phyloP scores from a whole-genome alignment of 2,113 vertebrate genomes.

The Neomonachus schauinslandi region DNA sequence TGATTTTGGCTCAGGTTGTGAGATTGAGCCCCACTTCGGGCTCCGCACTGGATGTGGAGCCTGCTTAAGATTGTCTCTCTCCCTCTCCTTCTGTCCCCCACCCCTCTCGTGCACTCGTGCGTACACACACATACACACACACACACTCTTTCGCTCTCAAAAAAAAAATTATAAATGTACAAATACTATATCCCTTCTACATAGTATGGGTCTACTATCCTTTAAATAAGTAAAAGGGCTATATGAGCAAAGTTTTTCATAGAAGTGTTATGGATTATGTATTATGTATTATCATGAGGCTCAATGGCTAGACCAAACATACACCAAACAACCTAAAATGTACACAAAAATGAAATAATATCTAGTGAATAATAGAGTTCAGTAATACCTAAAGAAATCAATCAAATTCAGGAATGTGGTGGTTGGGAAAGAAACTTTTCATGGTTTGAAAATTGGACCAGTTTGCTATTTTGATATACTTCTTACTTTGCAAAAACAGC shows the following conservation, averaged over 20 bases:
- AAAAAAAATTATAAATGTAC: background rate
- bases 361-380: background rate
- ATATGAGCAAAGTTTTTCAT: background rate
- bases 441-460: background rate
- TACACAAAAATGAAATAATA: background rate
- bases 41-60: too few relatives aligned
- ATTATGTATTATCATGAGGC: background rate
- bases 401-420: background rate
- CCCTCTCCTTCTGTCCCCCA: background rate
- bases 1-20: background rate
- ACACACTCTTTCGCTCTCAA: background rate
- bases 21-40: background rate
- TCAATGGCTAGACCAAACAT: background rate
- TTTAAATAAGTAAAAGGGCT: conserved; percentile 7
- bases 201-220: background rate
- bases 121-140: background rate
- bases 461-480: conserved; percentile 8
- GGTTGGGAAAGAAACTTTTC: background rate
- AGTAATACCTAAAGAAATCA: background rate
- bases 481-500: conserved; percentile 26
- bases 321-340: background rate
- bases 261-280: background rate
- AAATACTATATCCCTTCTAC: background rate
- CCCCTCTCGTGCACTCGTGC: too few relatives aligned
- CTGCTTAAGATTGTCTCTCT: background rate